Evolutionary conservation across 2,888 invertebrate species (phyloP), one percentile per base, ranked within the genome.

Genomic region (Acanthopleura granulata): DNA sequence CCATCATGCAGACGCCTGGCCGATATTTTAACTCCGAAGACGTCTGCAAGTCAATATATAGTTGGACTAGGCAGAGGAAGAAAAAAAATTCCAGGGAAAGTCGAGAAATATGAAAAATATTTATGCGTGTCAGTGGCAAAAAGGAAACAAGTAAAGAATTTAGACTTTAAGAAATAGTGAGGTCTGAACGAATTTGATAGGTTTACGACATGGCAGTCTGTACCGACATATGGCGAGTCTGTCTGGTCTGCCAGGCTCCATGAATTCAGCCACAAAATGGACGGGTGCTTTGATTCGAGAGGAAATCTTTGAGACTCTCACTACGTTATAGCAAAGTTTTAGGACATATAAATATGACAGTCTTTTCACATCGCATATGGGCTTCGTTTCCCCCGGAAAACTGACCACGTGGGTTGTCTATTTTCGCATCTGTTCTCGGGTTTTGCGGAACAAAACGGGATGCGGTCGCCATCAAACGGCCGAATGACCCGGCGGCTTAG

Each of bases 71-170:
- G 14, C 18, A 57, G 57, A 18, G 12, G 22, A 18, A 57, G 12
- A 15, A 57, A 57, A 22, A 57, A 57, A 6, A 3, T n/a, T n/a
- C 57, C n/a, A 57, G 22, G 57, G 57, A 40, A 57, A 57, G 57
- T 57, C 22, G 12, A 57, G 29, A 66, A 66, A 66, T 66, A 66
- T 66, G 66, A 66, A 22, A 27, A 27, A 66, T 66, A 66, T 66
- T 66, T 66, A 66, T 27, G 25, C 15, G 22, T 27, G 66, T 66
- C 66, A 66, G 22, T 66, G 27, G 25, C 22, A 22, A 15, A 66
- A 66, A 66, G 66, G 66, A 66, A 66, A 66, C 66, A 57, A 57
- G 57, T 57, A n/a, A n/a, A 57, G 57, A 57, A 57, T 57, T 57
- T 57, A 57, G 57, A 57, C 57, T n/a, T 57, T 6, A 40, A 9